phyloP scores from a whole-genome alignment of 2,888 invertebrate genomes.

The Plemyria rubiginata region DNA sequence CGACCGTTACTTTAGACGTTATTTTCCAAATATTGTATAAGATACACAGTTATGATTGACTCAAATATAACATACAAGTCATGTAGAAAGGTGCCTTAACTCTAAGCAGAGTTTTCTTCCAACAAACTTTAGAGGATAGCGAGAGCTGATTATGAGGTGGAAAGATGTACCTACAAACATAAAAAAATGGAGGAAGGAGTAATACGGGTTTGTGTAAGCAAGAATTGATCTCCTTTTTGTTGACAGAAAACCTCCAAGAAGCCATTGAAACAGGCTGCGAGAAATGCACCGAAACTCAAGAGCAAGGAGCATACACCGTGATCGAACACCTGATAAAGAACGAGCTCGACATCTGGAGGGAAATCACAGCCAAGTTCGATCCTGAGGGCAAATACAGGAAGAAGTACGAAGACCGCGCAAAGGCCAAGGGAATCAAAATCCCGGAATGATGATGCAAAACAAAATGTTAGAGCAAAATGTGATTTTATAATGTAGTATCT shows the following conservation, averaged over 20 bases:
- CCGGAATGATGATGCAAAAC: constrained; percentile 46
- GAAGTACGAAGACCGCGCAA: constrained; percentile 86
- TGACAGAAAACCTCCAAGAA: constrained; percentile 86
- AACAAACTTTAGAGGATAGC: too few species aligned
- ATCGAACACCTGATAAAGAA: constrained; percentile 88
- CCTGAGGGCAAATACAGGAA: constrained; percentile 86
- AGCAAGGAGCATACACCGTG: constrained; percentile 85
- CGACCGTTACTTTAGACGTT: too few species aligned
- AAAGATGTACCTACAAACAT: too few species aligned
- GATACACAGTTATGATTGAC: too few species aligned
- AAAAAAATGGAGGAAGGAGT: too few species aligned
- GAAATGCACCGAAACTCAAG: constrained; percentile 88
- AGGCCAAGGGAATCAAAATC: constrained; percentile 74
- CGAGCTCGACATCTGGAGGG: constrained; percentile 86
- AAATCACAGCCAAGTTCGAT: constrained; percentile 88
- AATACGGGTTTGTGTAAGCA: neutral
- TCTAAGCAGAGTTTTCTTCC: too few species aligned
- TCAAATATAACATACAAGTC: too few species aligned
- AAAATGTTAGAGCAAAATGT: constrained; percentile 7
- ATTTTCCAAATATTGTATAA: too few species aligned
- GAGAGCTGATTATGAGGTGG: too few species aligned
- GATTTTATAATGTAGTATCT: constrained; percentile 15
- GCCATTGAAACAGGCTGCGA: constrained; percentile 87
- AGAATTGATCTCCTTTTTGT: neutral
- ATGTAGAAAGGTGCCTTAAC: too few species aligned